Percentiles rank a stretch among this genome's conserved stretches.
Conservation (phyloP, 2,113 vertebrate species). For the Mungos mungo region DNA sequence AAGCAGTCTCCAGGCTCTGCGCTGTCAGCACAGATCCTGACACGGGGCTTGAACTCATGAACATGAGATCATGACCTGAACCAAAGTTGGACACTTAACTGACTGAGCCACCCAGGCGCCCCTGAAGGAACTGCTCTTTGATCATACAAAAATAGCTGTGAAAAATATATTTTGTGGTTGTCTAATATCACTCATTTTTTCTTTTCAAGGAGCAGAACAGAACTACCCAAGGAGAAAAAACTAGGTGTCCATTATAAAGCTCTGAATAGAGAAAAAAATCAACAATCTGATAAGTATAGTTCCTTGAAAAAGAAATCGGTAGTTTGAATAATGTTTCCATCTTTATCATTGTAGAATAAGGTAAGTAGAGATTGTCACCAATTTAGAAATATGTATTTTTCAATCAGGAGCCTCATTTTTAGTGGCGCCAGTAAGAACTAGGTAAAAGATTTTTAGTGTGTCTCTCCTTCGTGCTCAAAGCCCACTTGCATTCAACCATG, state of each 20-base stretch:
- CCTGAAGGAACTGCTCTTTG: neutral
- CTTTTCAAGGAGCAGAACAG: neutral
- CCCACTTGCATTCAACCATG: neutral
- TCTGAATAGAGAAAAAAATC: neutral
- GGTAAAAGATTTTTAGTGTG: neutral
- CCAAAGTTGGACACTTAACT: too few species aligned
- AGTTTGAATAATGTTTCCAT: neutral
- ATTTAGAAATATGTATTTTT: neutral
- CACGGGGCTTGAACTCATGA: too few species aligned
- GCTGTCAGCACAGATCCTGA: too few species aligned
- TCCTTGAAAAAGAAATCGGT: neutral
- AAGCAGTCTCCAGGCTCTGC: too few species aligned
- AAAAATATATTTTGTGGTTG: neutral
- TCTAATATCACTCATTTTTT: neutral
- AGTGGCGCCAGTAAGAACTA: neutral
- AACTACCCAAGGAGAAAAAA: neutral
- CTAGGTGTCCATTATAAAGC: neutral
- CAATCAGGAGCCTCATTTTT: neutral
- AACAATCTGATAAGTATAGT: neutral
- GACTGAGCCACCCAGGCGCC: too few species aligned
- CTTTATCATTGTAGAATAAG: neutral
- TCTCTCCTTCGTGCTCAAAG: neutral
- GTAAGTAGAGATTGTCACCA: neutral
- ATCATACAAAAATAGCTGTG: neutral
- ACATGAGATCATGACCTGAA: too few species aligned